Percentiles rank a stretch among this genome's conserved stretches.
Evolutionary conservation across 2,113 vertebrate species (phyloP).

Genomic region (Pangasianodon hypophthalmus): DNA sequence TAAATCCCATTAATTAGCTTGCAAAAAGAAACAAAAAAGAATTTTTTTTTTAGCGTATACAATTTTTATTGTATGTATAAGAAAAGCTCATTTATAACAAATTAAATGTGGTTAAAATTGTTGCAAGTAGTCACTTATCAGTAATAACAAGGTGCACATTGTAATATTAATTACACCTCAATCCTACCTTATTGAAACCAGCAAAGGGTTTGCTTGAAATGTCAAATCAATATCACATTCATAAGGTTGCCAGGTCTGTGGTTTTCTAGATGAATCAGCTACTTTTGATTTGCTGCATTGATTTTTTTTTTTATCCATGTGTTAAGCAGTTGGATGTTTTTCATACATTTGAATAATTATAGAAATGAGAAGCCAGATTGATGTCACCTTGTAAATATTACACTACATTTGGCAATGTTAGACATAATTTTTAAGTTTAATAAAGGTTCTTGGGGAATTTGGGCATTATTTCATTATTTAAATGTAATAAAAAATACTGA

Average conservation of each 20-base stretch:
- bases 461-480: neutral
- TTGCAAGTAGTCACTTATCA: neutral
- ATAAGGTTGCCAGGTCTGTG: neutral
- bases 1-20: neutral
- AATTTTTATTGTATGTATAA: too few species aligned
- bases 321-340: neutral
- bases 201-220: neutral
- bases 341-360: neutral
- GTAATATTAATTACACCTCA: neutral
- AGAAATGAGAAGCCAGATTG: neutral
- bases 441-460: neutral
- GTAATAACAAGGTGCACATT: neutral
- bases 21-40: neutral
- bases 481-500: neutral
- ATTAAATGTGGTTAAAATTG: neutral
- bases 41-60: too few species aligned
- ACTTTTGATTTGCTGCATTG: neutral
- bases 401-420: too few species aligned
- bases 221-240: neutral
- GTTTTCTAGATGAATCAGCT: neutral
- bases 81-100: neutral
- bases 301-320: neutral
- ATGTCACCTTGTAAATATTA: too few species aligned
- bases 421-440: neutral
- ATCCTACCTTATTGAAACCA: neutral